Percentiles rank a stretch among this genome's conserved stretches.
These are phyloP conservation scores for Ptychoptera contaminata DNA, from an alignment of 2,888 invertebrate species.

Conservation along the genomic window DNA sequence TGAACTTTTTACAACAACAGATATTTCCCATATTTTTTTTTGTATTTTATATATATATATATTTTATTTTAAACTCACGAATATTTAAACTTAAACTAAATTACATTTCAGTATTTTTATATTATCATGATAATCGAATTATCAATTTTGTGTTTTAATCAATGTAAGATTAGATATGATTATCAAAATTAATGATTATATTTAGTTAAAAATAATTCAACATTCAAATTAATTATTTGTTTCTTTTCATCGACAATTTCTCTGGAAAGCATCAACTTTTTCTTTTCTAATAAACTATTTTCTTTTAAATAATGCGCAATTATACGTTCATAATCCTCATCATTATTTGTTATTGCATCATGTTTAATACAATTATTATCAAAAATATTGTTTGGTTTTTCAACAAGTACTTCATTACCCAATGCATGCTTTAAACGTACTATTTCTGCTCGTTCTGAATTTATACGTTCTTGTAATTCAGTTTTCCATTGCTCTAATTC, in stretches of 20 bases:
- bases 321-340: slow-evolving; percentile 32
- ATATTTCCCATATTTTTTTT: no score
- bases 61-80: no score
- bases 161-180: no score
- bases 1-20: no score
- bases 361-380: not conserved
- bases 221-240: slow-evolving; percentile 53
- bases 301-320: slow-evolving; percentile 41
- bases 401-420: slow-evolving; percentile 28
- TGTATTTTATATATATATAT: no score
- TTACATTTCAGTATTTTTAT: no score
- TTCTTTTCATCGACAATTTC: slow-evolving; percentile 58
- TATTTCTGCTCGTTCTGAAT: slow-evolving; percentile 57
- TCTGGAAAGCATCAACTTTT: slow-evolving; percentile 45
- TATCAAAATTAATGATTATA: not conserved
- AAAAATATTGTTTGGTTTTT: slow-evolving; percentile 19
- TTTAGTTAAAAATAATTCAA: slow-evolving; percentile 35
- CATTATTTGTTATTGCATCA: slow-evolving; percentile 7
- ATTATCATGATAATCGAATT: no score
- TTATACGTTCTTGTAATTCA: slow-evolving; percentile 50
- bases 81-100: no score
- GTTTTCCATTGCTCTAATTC: slow-evolving; percentile 51
- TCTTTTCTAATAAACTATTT: slow-evolving; percentile 50
- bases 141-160: no score
- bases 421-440: slow-evolving; percentile 42